Percentiles rank a stretch among this genome's conserved stretches.
These are phyloP conservation scores for Rhodeus uyekii DNA, from an alignment of 2,797 vertebrate species.

Conservation along the genomic window DNA sequence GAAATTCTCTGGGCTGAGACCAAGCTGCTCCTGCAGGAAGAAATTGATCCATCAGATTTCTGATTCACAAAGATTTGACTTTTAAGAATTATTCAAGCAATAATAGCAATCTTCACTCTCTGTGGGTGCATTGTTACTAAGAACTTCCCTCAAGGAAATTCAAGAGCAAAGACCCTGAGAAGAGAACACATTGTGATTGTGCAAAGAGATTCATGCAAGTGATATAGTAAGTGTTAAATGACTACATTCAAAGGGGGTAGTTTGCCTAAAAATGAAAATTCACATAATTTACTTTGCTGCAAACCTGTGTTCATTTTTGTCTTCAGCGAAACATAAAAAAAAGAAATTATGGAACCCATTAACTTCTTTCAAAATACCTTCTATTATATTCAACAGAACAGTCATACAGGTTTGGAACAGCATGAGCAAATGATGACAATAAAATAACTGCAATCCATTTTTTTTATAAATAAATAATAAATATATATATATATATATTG, in stretches of 20 bases:
- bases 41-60: constrained; percentile 14
- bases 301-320: not conserved
- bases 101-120: not conserved
- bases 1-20: constrained; percentile 74
- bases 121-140: constrained; percentile 5
- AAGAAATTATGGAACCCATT: not conserved
- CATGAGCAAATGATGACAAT: not conserved
- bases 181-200: not conserved
- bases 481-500: not conserved
- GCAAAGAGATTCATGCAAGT: not conserved
- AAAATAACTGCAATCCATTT: not conserved
- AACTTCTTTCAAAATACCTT: not conserved
- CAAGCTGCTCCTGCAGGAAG: constrained; percentile 71
- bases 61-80: constrained; percentile 16
- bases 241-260: not conserved
- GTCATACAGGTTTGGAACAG: not conserved
- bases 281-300: not conserved
- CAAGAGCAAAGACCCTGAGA: not conserved
- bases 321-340: not conserved
- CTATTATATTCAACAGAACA: not conserved
- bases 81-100: constrained; percentile 10
- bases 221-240: not conserved
- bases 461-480: not conserved
- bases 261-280: not conserved
- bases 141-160: not conserved